These are phyloP conservation scores for Drosophila seguyi DNA, from an alignment of 1,140 invertebrate species.

Conservation along the genomic window DNA sequence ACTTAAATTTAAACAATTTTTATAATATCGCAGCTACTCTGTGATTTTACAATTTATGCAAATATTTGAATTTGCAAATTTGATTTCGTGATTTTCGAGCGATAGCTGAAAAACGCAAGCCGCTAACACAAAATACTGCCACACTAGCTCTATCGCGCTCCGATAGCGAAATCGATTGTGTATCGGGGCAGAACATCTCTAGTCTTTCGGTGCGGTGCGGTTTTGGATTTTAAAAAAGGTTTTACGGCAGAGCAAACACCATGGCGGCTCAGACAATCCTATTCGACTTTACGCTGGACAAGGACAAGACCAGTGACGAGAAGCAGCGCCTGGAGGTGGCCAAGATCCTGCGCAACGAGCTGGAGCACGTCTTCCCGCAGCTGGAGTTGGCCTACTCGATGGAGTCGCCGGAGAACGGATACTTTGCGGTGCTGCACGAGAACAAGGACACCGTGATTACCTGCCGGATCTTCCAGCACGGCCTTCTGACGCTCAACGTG, in stretches of 20 bases:
- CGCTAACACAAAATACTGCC: not conserved
- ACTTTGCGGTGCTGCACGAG: slow-evolving; percentile 89
- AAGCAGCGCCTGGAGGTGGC: slow-evolving; percentile 89
- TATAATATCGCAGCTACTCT: too few species aligned
- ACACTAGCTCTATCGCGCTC: not conserved
- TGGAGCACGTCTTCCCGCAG: slow-evolving; percentile 89
- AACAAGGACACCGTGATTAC: slow-evolving; percentile 89
- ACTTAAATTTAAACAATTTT: too few species aligned
- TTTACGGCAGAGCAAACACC: slow-evolving; percentile 22
- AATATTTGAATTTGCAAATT: not conserved
- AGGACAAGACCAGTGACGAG: slow-evolving; percentile 88
- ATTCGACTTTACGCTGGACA: slow-evolving; percentile 92
- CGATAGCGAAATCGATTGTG: not conserved
- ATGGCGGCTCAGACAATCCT: slow-evolving; percentile 94
- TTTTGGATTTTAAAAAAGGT: slow-evolving; percentile 13
- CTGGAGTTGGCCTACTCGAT: slow-evolving; percentile 87
- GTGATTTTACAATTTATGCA: too few species aligned
- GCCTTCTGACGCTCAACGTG: slow-evolving; percentile 91
- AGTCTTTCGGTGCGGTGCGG: slow-evolving; percentile 24
- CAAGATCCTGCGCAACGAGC: slow-evolving; percentile 88
- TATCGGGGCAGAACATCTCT: slow-evolving; percentile 16
- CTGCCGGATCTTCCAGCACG: slow-evolving; percentile 88
- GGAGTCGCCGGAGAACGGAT: slow-evolving; percentile 88
- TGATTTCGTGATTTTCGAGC: not conserved
- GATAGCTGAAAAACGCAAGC: too few species aligned